phyloP scores from a whole-genome alignment of 2,888 invertebrate species.

The Acleris literana region DNA sequence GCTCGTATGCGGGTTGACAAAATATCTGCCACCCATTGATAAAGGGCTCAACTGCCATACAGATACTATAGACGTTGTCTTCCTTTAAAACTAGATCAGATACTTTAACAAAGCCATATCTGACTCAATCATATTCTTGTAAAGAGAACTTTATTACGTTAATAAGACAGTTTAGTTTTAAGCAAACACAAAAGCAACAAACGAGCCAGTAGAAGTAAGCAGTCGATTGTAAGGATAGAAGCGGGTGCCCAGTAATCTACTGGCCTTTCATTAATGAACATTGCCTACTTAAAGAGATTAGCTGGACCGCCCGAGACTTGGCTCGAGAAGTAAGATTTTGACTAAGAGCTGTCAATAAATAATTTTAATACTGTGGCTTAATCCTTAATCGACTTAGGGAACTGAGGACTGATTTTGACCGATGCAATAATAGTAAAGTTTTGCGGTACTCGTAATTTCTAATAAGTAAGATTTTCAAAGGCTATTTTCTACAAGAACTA shows the following conservation, averaged over 20 bases:
- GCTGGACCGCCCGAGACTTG: conserved; percentile 56
- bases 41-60: not conserved
- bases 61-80: not conserved
- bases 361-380: conserved; percentile 12
- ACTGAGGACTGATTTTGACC: not conserved
- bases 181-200: not conserved
- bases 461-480: too few species aligned
- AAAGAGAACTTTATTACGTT: not conserved
- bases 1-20: conserved; percentile 62
- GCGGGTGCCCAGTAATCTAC: conserved; percentile 55
- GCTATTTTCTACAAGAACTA: too few species aligned
- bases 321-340: conserved; percentile 21
- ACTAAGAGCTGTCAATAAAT: conserved; percentile 25
- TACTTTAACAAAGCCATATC: not conserved
- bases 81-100: not conserved
- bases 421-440: not conserved
- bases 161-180: not conserved
- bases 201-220: not conserved
- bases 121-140: not conserved
- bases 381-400: conserved; percentile 3
- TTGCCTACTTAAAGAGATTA: conserved; percentile 76
- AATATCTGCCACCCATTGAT: conserved; percentile 49
- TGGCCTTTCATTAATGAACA: conserved; percentile 73
- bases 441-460: not conserved
- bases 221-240: not conserved